Evolutionary conservation across 2,888 invertebrate genomes (phyloP), one percentile per base, ranked within the genome.

Genomic region (Pristionchus mayeri): DNA sequence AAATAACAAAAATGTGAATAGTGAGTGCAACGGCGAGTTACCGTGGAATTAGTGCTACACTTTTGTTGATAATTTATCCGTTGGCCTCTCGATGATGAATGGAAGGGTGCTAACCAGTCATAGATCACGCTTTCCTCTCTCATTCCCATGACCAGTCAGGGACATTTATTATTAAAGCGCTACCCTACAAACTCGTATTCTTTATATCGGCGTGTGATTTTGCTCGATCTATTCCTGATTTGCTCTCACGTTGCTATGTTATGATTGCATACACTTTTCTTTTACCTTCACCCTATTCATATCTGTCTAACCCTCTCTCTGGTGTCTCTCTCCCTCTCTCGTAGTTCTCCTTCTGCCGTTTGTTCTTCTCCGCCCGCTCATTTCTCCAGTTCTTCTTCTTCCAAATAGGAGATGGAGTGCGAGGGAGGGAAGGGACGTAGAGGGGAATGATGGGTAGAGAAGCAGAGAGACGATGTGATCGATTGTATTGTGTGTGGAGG

Each of bases 401-500:
- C 67, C 67, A 67, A 67, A 67, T 67, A 67, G 16, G 54, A 54
- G 54, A 24, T n/a, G 24, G 30, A 16, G 34, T 4, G 37, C 16
- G 67, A n/a, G 67, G 18, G 67, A 34, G 37, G 16, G 21, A 21
- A 34, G 16, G 11, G 27, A 24, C 27, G 3, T 11, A 34, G 27
- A 13, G 37, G 18, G 37, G 3, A 21, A 18, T 34, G 67, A 37
- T 67, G 37, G 67, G 4, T 67, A 67, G 67, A 67, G 37, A 67
- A 34, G 40, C 67, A 67, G 67, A 67, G 67, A 37, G n/a, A 37
- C 34, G 40, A 67, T 37, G 37, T 67, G 67, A 67, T 67, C 67
- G 67, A 67, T 67, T 37, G 67, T 34, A 37, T 67, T 67, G 67
- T 67, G 60, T 60, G 13, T n/a, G 27, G 9, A 60, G 60, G 30